Evolutionary conservation across 1,140 invertebrate species (phyloP).

Genomic region (Saccostrea glomerata): DNA sequence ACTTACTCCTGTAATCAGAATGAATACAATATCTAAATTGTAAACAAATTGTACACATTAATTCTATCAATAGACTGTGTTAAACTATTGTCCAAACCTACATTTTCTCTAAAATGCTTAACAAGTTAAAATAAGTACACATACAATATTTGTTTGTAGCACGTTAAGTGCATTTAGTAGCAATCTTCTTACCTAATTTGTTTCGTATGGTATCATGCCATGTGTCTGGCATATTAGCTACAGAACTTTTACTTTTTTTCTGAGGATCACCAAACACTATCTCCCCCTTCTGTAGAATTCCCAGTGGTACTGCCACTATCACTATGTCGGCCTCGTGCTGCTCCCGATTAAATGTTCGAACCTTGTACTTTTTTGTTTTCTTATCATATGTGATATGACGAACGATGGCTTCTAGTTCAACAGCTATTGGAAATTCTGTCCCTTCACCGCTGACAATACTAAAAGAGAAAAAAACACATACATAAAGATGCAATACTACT

Average conservation of each 20-base stretch:
- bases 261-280: conserved; percentile 64
- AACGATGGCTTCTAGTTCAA: conserved; percentile 63
- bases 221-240: background rate
- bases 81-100: no score
- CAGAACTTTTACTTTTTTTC: conserved; percentile 14
- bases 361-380: conserved; percentile 58
- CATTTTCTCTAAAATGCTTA: no score
- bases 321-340: conserved; percentile 65
- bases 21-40: no score
- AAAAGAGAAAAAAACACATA: background rate
- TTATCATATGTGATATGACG: conserved; percentile 65
- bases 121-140: no score
- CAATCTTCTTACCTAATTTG: background rate
- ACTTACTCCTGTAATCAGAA: conserved; percentile 53
- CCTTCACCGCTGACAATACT: conserved; percentile 57
- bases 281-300: conserved; percentile 57
- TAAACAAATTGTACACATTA: no score
- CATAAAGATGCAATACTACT: background rate
- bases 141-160: no score
- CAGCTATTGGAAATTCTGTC: conserved; percentile 58
- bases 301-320: conserved; percentile 66
- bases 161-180: background rate
- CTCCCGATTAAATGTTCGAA: conserved; percentile 62
- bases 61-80: no score
- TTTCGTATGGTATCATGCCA: background rate